Conservation (phyloP, 2,797 vertebrate species). For the Craterocephalus amniculus region DNA sequence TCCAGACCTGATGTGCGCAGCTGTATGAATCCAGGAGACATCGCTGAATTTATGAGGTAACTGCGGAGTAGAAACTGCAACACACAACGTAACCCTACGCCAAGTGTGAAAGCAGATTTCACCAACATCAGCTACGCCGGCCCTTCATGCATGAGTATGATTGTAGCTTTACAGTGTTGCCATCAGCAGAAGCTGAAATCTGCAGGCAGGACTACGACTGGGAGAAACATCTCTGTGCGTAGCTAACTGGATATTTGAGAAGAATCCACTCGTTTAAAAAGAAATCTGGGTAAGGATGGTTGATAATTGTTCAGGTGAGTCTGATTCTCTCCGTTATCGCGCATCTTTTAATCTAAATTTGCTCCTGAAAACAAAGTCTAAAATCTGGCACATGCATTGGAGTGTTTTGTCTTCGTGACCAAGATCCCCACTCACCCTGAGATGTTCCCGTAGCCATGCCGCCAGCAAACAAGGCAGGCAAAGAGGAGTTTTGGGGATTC, state of each 20-base stretch:
- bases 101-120: too few relatives aligned
- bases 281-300: background rate
- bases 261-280: too few relatives aligned
- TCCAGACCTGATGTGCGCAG: too few relatives aligned
- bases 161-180: too few relatives aligned
- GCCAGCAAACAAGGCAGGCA: slow-evolving; percentile 1
- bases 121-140: too few relatives aligned
- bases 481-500: slow-evolving; percentile 14
- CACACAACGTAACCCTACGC: too few relatives aligned
- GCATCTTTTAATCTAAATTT: background rate
- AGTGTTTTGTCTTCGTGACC: slow-evolving; percentile 7
- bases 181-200: too few relatives aligned
- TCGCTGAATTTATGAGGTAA: too few relatives aligned
- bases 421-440: background rate
- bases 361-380: slow-evolving; percentile 15
- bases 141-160: too few relatives aligned
- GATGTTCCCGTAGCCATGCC: background rate
- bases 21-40: too few relatives aligned
- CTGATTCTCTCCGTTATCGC: background rate
- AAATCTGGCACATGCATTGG: background rate
- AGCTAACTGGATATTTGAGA: background rate
- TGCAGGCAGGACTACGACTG: background rate
- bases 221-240: background rate
- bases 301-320: background rate
- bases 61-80: too few relatives aligned